Percentiles rank a stretch among this genome's conserved stretches.
Conservation (phyloP, 2,797 vertebrate species). For the Acanthopagrus latus region DNA sequence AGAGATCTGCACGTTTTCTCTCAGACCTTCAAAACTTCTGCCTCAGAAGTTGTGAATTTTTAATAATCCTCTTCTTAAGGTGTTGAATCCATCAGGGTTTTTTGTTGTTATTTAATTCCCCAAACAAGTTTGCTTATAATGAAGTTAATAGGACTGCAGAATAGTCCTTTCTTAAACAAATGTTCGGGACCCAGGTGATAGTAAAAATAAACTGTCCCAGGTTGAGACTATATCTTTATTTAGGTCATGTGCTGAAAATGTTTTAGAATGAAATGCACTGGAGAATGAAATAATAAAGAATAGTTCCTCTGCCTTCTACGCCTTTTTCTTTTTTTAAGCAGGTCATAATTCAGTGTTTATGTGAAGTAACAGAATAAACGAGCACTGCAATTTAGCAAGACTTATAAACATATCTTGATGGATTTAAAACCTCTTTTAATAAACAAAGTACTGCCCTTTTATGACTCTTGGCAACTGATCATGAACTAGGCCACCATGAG, state of each 20-base stretch:
- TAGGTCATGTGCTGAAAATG: conserved; percentile 52
- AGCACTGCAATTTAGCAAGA: background rate
- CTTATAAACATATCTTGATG: conserved; percentile 43
- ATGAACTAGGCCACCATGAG: background rate
- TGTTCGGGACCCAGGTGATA: conserved; percentile 23
- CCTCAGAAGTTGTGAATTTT: background rate
- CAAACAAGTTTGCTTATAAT: conserved; percentile 8
- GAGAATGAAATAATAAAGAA: background rate
- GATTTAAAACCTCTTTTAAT: conserved; percentile 62
- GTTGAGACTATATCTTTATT: conserved; percentile 48
- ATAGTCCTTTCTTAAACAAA: conserved; percentile 5
- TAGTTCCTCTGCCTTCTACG: background rate
- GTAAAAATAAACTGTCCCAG: conserved; percentile 43
- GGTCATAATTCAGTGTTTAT: background rate
- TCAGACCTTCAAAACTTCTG: background rate
- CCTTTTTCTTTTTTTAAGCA: background rate
- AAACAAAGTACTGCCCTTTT: background rate
- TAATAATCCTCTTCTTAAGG: conserved; percentile 8
- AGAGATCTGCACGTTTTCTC: background rate
- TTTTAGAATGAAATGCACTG: conserved; percentile 21
- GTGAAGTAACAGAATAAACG: background rate
- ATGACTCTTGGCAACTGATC: background rate
- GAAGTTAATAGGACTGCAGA: background rate
- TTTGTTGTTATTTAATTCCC: background rate
- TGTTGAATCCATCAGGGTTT: conserved; percentile 64